phyloP scores from a whole-genome alignment of 2,113 vertebrate species.

The Suricata suricatta region DNA sequence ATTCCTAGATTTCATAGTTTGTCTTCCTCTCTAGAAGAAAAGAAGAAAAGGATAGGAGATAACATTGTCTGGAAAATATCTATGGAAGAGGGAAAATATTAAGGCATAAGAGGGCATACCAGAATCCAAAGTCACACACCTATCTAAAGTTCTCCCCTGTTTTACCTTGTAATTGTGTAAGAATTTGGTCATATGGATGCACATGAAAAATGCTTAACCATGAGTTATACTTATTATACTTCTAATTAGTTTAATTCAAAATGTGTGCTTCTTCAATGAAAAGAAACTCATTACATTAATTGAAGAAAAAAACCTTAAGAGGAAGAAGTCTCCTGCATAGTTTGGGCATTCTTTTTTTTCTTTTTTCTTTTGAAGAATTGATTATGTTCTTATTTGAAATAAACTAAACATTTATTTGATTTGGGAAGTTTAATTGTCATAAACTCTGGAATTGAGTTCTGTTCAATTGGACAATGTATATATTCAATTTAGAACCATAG shows the following conservation, averaged over 20 bases:
- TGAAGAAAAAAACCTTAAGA: background rate
- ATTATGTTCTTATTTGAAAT: slow-evolving; percentile 9
- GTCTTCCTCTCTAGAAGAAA: background rate
- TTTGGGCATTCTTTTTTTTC: background rate
- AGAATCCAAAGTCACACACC: background rate
- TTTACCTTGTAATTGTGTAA: background rate
- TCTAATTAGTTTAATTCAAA: slow-evolving; percentile 41
- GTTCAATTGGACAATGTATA: background rate
- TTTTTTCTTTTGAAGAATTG: background rate
- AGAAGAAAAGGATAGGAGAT: background rate
- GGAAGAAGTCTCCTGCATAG: background rate
- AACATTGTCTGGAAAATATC: background rate
- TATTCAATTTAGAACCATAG: background rate
- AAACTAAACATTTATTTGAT: background rate
- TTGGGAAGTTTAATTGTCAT: slow-evolving; percentile 1
- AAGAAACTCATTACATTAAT: slow-evolving; percentile 6
- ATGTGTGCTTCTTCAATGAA: background rate
- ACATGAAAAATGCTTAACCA: background rate
- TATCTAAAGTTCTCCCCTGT: background rate
- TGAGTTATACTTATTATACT: background rate
- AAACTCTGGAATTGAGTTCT: background rate
- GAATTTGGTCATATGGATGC: background rate
- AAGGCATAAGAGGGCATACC: background rate
- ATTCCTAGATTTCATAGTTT: background rate
- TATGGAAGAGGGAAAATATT: background rate